Percentiles rank a stretch among this genome's conserved stretches.
These are phyloP conservation scores for Gisinianus flammeolus DNA, from an alignment of 2,888 invertebrate species.

Conservation along the genomic window DNA sequence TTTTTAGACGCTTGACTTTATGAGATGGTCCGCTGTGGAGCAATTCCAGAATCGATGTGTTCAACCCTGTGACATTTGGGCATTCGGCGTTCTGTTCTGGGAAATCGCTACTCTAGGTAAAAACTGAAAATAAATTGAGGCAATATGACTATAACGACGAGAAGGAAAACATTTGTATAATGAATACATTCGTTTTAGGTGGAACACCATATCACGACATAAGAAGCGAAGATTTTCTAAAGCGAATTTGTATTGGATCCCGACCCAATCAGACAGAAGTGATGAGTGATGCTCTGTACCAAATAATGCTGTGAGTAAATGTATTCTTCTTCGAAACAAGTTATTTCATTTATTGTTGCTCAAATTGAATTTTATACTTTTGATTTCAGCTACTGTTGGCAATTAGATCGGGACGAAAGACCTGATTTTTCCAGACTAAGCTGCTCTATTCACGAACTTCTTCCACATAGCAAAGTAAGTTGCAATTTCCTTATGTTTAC, in stretches of 20 bases:
- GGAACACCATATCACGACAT: constrained; percentile 79
- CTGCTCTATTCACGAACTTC: constrained; percentile 57
- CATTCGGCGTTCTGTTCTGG: constrained; percentile 82
- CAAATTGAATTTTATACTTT: too few relatives aligned
- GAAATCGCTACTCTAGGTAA: constrained; percentile 77
- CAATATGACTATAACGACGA: too few relatives aligned
- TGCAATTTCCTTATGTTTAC: not conserved
- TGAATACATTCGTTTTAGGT: constrained; percentile 61
- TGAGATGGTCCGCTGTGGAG: constrained; percentile 81
- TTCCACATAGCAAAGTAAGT: constrained; percentile 54
- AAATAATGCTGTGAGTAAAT: constrained; percentile 76
- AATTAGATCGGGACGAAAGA: constrained; percentile 78
- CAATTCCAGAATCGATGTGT: constrained; percentile 72
- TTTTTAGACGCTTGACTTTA: constrained; percentile 69
- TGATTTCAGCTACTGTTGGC: constrained; percentile 93
- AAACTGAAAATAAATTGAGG: constrained; percentile 20
- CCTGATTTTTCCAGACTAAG: constrained; percentile 63
- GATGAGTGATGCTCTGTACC: constrained; percentile 79
- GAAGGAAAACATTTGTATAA: constrained; percentile 8
- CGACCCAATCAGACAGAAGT: constrained; percentile 76
- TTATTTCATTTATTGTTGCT: too few relatives aligned
- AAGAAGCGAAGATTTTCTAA: constrained; percentile 71
- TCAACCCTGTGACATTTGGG: constrained; percentile 81
- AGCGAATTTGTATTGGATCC: constrained; percentile 73
- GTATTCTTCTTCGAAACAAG: too few relatives aligned